phyloP scores from a whole-genome alignment of 2,888 invertebrate genomes.

The Megalurothrips usitatus region DNA sequence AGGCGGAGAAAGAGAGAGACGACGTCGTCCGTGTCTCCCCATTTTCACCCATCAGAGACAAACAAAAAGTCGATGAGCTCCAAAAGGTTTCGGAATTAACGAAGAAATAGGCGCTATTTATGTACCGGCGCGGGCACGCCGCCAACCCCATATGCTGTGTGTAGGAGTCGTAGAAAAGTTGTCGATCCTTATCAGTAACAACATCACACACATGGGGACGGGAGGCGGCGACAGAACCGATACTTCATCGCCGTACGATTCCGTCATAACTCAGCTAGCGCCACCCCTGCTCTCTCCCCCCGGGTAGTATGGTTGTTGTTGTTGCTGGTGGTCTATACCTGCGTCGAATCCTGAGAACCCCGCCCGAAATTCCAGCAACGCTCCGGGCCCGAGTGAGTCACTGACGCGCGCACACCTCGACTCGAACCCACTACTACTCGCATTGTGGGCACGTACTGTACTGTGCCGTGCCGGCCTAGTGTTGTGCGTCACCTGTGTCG shows the following conservation, averaged over 20 bases:
- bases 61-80: background rate
- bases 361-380: constrained; percentile 10
- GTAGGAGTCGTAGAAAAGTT: background rate
- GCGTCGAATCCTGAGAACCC: background rate
- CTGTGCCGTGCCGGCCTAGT: background rate
- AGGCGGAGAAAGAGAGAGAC: no score
- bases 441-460: background rate
- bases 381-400: background rate
- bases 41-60: no score
- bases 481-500: background rate
- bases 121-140: background rate
- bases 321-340: background rate
- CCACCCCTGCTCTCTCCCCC: constrained; percentile 11
- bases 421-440: background rate
- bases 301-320: background rate
- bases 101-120: no score
- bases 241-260: constrained; percentile 22
- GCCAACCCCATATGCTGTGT: background rate
- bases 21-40: no score
- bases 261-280: constrained; percentile 16
- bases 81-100: background rate
- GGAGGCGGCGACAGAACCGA: constrained; percentile 14
- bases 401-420: background rate
- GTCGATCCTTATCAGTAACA: background rate
- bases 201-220: background rate